Conservation (phyloP, 2,797 vertebrate genomes). For the Sebastolobus altivelis region DNA sequence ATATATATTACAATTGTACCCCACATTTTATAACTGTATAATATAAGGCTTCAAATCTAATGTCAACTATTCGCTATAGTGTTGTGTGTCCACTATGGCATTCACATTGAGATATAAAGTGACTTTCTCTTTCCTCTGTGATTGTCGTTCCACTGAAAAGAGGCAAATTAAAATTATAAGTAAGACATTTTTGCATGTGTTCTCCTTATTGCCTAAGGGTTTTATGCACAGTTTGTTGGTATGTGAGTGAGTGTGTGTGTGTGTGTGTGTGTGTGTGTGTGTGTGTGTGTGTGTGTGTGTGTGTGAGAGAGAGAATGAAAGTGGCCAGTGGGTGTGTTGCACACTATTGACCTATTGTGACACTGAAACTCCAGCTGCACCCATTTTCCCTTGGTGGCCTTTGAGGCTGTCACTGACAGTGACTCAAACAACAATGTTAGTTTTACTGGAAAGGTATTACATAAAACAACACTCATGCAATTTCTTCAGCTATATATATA, state of each 20-base stretch:
- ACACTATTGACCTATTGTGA: constrained; percentile 34
- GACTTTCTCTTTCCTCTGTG: not conserved
- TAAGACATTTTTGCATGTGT: not conserved
- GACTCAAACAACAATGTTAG: constrained; percentile 25
- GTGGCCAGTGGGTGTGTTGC: constrained; percentile 44
- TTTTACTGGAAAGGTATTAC: not conserved
- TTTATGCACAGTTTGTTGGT: not conserved
- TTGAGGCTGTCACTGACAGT: constrained; percentile 42
- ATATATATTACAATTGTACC: not conserved
- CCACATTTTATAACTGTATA: not conserved
- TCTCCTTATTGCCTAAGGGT: not conserved
- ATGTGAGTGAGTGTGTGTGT: not conserved
- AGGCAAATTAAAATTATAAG: not conserved
- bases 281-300: not conserved
- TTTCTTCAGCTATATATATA: not conserved
- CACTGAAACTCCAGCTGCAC: constrained; percentile 53
- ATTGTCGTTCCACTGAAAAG: not conserved
- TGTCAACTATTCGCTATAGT: fast-evolving
- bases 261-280: not conserved
- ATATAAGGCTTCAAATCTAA: no score
- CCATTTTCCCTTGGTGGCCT: constrained; percentile 10
- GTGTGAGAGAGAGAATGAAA: constrained; percentile 8
- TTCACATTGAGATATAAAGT: not conserved
- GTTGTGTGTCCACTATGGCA: not conserved
- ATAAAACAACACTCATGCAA: constrained; percentile 2